Evolutionary conservation across 2,797 vertebrate species (phyloP).

Genomic region (Hydrocynus forskahlii): DNA sequence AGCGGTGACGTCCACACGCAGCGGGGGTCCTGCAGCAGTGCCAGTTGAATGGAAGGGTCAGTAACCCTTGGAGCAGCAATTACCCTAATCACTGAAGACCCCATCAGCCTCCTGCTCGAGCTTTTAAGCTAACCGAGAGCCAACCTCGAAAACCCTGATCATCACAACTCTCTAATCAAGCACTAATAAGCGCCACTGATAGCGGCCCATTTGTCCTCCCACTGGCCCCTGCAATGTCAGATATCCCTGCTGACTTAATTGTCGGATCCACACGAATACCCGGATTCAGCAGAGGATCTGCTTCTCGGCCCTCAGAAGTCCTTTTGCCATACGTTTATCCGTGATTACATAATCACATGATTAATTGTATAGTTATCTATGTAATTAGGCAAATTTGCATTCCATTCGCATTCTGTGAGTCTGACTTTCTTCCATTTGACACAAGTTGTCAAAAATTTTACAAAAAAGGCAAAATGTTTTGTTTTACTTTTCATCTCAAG

Average conservation of each 20-base stretch:
- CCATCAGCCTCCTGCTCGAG: slow-evolving; percentile 31
- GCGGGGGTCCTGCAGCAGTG: slow-evolving; percentile 15
- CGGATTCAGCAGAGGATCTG: not conserved
- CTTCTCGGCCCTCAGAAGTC: not conserved
- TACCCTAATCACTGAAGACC: slow-evolving; percentile 44
- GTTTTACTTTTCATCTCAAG: too few species aligned
- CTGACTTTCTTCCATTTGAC: not conserved
- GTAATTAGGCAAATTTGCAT: not conserved
- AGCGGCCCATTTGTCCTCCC: not conserved
- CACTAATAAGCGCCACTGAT: slow-evolving; percentile 42
- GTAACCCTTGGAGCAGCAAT: slow-evolving; percentile 51
- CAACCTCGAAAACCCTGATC: slow-evolving; percentile 8
- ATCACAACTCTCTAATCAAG: slow-evolving; percentile 41
- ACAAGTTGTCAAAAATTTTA: too few species aligned
- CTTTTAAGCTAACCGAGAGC: slow-evolving; percentile 32
- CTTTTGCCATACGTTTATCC: not conserved
- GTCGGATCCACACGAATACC: not conserved
- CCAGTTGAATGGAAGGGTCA: slow-evolving; percentile 39
- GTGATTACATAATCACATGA: not conserved
- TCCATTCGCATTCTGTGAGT: not conserved
- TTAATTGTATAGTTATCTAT: not conserved
- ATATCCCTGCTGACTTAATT: slow-evolving; percentile 12
- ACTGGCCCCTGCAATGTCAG: slow-evolving; percentile 4
- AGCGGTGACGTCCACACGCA: slow-evolving; percentile 12
- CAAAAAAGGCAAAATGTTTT: not conserved